Evolutionary conservation across 1,140 invertebrate species (phyloP), one percentile per base, ranked within the genome.

Genomic region (Drosophila sucinea): DNA sequence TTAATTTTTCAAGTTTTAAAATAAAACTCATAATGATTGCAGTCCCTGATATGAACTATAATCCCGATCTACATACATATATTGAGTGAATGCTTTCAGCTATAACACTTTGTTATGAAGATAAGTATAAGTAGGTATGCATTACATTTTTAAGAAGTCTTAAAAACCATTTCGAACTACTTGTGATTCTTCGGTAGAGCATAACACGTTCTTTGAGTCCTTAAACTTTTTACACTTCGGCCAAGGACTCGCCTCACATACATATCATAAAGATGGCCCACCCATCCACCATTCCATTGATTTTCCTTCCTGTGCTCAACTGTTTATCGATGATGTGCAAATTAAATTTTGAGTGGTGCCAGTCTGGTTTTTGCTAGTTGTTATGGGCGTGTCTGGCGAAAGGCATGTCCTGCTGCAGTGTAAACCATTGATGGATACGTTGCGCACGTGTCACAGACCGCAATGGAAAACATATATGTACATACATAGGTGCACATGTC

Each of bases 321-420:
- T 82, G 72, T 86, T 87, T 86, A 86, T 86, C 78, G 75, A 86
- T 79, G 82, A 82, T 86, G 82, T 86, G 82, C 75, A 86, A 86
- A 86, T 86, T 86, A 86, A 86, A 86, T 81, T 82, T 82, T 62
- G 72, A 76, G 70, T 56, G 68, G 61, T 54, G 54, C n/a, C 40
- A 62, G 41, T 33, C 30, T 54, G 71, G 40, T 23, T 47, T 25
- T 51, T 32, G 40, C 41, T 11, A 58, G 56, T 58, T 58, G 56
- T 58, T 33, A 38, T 35, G 56, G 29, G 56, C 32, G 32, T 62
- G 60, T 44, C 60, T 62, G 38, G 1, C 2, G 6, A 1, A 32
- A 29, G 56, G 57, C 47, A 30, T 69, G 41, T 47, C 27, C 56
- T 35, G 6, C 60, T 71, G 57, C 35, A 40, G 74, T 55, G 41